Base-by-base conservation (phyloP, 2,113 vertebrate genomes). In the Leuciscus idus region DNA sequence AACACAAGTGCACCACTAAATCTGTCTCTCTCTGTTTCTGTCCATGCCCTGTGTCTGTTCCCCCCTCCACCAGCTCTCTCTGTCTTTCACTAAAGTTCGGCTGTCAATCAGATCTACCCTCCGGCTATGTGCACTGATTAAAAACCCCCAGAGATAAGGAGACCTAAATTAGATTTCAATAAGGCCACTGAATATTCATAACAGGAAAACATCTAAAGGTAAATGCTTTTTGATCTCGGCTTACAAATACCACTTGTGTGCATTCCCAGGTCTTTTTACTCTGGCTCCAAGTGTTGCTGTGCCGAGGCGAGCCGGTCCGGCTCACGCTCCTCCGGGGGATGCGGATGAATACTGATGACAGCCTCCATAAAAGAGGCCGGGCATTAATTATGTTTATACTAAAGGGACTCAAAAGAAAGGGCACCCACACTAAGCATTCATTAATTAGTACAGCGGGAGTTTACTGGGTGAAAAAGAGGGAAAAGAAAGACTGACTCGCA, bases 121-220 rank as follows among this genome's bases (percentile, higher is more conserved):
- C 91, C 1, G 97, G 98, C 97, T 92, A 95, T 97, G 96, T 97
- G 94, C 95, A 96, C 95, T 98, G 97, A 99, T 98, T 97, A 98
- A 97, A 98, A 97, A 95, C 94, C 97, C 97, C 97, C 93, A 92
- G 98, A 98, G 97, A 98, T 96, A 0, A 93, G 96, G 95, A 96
- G 95, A 97, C 97, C 96, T 96, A 98, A 97, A 98, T 98, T 97
- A 98, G 96, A 96, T 97, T 97, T 98, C 97, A 99, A 98, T 97
- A 97, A 98, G 97, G 97, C 97, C 95, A 94, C 96, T 97, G 97
- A 98, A 98, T 97, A 97, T 97, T 98, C 97, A 97, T 97, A 97
- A 95, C 94, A 93, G 94, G 94, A 95, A 97, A 94, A 97, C 97
- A 97, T 98, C 97, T 98, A 96, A 98, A 96, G 96, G 96, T 96